Evolutionary conservation across 2,797 vertebrate genomes (phyloP), one percentile per base, ranked within the genome.

Genomic region (Hybognathus amarus): DNA sequence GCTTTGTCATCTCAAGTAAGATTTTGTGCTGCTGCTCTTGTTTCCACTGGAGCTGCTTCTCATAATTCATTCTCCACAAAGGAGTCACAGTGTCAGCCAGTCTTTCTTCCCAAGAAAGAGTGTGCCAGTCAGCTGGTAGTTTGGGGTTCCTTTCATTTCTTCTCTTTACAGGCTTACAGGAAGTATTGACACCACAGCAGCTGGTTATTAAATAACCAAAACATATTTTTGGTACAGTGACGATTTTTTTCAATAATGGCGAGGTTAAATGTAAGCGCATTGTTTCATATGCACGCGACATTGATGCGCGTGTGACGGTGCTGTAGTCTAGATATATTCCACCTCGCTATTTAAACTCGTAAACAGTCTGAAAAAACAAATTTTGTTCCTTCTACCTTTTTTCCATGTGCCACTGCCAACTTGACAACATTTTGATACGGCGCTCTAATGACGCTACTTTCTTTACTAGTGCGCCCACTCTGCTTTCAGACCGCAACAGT

Each of bases 11-110:
- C n/a, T 89, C 88, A 85, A 90, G 92, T 83, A 97, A 87, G 81
- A 94, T 91, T 79, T 75, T 92, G 87, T 91, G 92, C 89, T 96
- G 95, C 24, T 88, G 90, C 77, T 94, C 91, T 83, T 93, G 95
- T 90, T 97, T 98, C 30, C 96, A 84, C 88, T 96, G 89, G 38
- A 97, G 94, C 88, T 97, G 96, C 52, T 97, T 91, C 10, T 94
- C 91, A 87, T 97, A 98, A 82, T 89, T 93, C 68, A 96, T 87
- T 85, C 94, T 95, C 96, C 96, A 98, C 30, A 97, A 89, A 9
- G 96, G 96, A 0, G 93, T 96, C 63, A 93, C 95, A 1, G 50
- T 91, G n/a, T 95, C 91, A 0, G 94, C 93, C 80, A 97, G 75
- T 88, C 93, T 92, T 33, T 95, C 94, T 77, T 95, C 93, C 94